Base-by-base conservation (phyloP, 2,888 invertebrate genomes). In the Ectemnius lituratus region DNA sequence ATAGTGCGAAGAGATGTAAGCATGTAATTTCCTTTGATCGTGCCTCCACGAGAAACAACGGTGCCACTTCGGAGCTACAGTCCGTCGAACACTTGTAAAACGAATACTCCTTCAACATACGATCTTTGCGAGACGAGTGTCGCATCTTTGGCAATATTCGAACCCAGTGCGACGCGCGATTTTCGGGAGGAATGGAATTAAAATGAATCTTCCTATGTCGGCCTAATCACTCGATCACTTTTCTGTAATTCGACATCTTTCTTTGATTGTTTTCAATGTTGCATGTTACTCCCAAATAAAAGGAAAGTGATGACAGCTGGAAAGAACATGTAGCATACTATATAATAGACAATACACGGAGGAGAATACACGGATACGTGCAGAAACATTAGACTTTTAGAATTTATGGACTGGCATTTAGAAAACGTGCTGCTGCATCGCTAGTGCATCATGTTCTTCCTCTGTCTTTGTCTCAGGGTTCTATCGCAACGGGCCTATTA, bases 41-140 rank as follows among this genome's bases (percentile, higher is more conserved):
- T 64, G 58, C 47, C 59, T 62, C 58, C 37, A 57, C 69, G 66
- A 67, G 67, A 70, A 63, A 68, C 68, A 63, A 52, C 52, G 52
- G 8, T 16, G 16, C 52, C 16, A 11, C 52, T 52, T 16, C 52
- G 64, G 62, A 61, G 60, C 57, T 69, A 76, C 58, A 45, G 20
- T 16, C 47, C 62, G 58, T 46, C 70, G 64, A 69, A 78, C 73
- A 70, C 67, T 74, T 78, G 68, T 62, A 73, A 78, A 73, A 78
- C 66, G 64, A 14, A 52, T 6, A 52, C 52, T 52, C 37, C 37
- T 6, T 8, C 5, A 37, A 37, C 37, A 11, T 37, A 37, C 4
- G 37, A 8, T 8, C 8, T 37, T 37, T 1, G 8, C 11, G 37
- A 37, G 11, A 37, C 37, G 37, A 37, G 37, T 37, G 37, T 8